Evolutionary conservation across 2,888 invertebrate genomes (phyloP).

Genomic region (Drosophila paramelanica): DNA sequence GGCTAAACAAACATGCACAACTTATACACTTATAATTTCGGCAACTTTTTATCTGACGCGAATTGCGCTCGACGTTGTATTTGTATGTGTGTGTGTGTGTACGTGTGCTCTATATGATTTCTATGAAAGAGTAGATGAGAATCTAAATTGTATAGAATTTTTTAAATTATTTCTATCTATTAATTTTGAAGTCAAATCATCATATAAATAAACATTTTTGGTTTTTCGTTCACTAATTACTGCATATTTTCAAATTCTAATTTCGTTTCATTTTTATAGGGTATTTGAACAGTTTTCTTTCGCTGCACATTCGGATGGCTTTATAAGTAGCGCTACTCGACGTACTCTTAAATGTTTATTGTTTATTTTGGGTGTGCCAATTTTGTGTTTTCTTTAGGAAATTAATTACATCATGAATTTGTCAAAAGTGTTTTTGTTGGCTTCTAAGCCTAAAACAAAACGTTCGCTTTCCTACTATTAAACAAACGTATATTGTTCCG

Average conservation of each 20-base stretch:
- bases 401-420: conserved; percentile 77
- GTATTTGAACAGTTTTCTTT: conserved; percentile 11
- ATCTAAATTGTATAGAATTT: not conserved
- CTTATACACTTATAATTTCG: conserved; percentile 11
- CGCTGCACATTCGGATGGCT: conserved; percentile 6
- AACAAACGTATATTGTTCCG: conserved; percentile 16
- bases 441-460: conserved; percentile 12
- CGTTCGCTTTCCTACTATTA: conserved; percentile 4
- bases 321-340: conserved; percentile 45
- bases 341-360: conserved; percentile 58
- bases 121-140: conserved; percentile 3
- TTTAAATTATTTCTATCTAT: not conserved
- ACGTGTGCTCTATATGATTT: conserved; percentile 1
- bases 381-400: conserved; percentile 56
- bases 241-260: not conserved
- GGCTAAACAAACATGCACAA: conserved; percentile 21
- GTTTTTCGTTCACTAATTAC: not conserved
- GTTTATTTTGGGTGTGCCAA: conserved; percentile 77
- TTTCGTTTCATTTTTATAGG: conserved; percentile 7
- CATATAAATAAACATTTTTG: not conserved
- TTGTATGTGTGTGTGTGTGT: too few species aligned
- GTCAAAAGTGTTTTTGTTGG: conserved; percentile 60
- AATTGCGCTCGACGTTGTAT: conserved; percentile 32
- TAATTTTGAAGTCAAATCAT: not conserved
- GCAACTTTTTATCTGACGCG: conserved; percentile 64